phyloP scores from a whole-genome alignment of 2,888 invertebrate genomes.

The Silvanus unidentatus region DNA sequence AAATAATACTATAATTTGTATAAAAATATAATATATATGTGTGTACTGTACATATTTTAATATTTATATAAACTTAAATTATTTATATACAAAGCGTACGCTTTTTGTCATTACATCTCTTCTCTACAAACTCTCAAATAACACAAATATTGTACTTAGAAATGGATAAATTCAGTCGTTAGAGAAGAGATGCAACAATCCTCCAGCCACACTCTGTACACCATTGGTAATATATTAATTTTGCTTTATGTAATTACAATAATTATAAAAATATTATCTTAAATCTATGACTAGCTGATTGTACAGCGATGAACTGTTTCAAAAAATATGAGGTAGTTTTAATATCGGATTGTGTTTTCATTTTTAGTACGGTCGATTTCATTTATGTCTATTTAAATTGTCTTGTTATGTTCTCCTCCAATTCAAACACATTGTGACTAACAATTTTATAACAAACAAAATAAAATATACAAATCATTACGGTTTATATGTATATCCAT shows the following conservation, averaged over 20 bases:
- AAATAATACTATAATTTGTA: constrained; percentile 46
- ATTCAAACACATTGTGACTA: too few species aligned
- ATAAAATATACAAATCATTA: too few species aligned
- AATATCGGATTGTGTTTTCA: background rate
- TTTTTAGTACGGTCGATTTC: constrained; percentile 9
- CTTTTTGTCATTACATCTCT: too few species aligned
- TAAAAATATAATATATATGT: constrained; percentile 42
- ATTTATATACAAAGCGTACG: constrained; percentile 18
- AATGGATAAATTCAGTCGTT: too few species aligned
- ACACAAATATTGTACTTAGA: too few species aligned
- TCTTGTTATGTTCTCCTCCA: too few species aligned
- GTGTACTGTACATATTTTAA: constrained; percentile 42
- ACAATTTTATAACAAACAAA: too few species aligned
- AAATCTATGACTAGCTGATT: constrained; percentile 48
- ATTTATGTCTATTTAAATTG: background rate
- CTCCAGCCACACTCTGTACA: constrained; percentile 13
- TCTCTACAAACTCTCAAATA: too few species aligned
- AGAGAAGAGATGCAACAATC: too few species aligned
- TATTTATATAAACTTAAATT: constrained; percentile 24
- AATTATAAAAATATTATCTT: too few species aligned
- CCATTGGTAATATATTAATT: constrained; percentile 27
- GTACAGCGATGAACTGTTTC: constrained; percentile 48
- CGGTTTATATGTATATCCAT: background rate
- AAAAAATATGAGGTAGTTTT: constrained; percentile 46
- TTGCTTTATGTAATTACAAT: background rate